phyloP scores from a whole-genome alignment of 2,797 vertebrate genomes.

The Pterois miles region DNA sequence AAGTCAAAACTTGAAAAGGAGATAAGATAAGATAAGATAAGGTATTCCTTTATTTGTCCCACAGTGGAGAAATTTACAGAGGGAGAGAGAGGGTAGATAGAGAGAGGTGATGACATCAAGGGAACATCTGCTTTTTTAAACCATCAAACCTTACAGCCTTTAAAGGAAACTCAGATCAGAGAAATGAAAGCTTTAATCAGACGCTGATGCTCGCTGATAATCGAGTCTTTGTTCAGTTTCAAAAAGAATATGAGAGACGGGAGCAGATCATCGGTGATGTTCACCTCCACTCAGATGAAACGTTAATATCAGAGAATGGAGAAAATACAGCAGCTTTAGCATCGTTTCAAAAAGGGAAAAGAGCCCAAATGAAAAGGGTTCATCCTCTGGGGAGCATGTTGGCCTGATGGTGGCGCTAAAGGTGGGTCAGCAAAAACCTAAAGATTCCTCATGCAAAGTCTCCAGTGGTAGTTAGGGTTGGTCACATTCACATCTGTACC shows the following conservation, averaged over 20 bases:
- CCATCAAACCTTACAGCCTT: background rate
- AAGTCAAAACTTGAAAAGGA: background rate
- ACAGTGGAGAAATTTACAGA: no score
- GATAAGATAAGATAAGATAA: no score
- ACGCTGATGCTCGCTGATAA: conserved; percentile 11
- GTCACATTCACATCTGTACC: no score
- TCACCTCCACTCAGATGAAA: background rate
- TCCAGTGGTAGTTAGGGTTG: no score
- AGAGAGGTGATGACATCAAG: background rate
- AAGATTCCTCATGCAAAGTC: no score
- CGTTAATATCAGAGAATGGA: background rate
- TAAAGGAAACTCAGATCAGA: conserved; percentile 4
- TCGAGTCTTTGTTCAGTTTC: conserved; percentile 25
- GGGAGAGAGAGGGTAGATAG: background rate
- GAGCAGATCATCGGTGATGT: background rate
- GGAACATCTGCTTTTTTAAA: background rate
- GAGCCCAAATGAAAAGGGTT: background rate
- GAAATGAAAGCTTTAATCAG: conserved; percentile 21
- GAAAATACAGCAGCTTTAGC: background rate
- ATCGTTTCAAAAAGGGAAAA: background rate
- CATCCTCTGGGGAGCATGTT: background rate
- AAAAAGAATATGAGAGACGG: conserved; percentile 17
- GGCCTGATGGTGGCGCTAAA: background rate
- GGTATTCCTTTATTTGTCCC: no score
- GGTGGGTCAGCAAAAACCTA: no score